Evolutionary conservation across 2,888 invertebrate genomes (phyloP).

Genomic region (Yponomeuta malinellus): DNA sequence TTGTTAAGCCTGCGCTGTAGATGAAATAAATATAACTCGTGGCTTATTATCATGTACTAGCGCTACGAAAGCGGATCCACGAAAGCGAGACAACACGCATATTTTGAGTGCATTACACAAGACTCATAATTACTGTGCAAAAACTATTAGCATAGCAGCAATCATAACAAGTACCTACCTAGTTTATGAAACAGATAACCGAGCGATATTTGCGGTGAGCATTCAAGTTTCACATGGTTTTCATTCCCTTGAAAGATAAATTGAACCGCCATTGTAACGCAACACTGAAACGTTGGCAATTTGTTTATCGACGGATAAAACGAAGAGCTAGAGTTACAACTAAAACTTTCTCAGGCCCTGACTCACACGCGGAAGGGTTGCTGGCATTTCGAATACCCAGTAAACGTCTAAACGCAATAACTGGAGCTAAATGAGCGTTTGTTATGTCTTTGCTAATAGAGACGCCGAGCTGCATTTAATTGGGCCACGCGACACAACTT

Average conservation of each 20-base stretch:
- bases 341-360: slow-evolving; percentile 11
- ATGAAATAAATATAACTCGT: slow-evolving; percentile 14
- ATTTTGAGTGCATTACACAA: slow-evolving; percentile 31
- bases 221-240: neutral
- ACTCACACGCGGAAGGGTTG: neutral
- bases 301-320: slow-evolving; percentile 9
- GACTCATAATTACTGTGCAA: slow-evolving; percentile 33
- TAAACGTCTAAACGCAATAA: slow-evolving; percentile 9
- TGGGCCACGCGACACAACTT: neutral
- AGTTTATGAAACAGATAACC: neutral
- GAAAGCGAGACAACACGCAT: slow-evolving; percentile 54
- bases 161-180: neutral
- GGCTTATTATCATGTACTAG: slow-evolving; percentile 25
- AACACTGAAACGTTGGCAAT: slow-evolving; percentile 7
- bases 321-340: slow-evolving; percentile 8
- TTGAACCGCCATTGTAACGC: slow-evolving; percentile 11
- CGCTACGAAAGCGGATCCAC: slow-evolving; percentile 32
- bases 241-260: slow-evolving; percentile 1
- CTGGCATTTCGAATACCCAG: slow-evolving; percentile 10
- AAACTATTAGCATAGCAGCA: slow-evolving; percentile 17
- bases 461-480: neutral
- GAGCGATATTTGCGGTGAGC: neutral
- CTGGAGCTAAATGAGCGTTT: neutral
- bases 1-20: neutral
- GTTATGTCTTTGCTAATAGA: slow-evolving; percentile 1